These are phyloP conservation scores for Akabosia matsudoensis DNA, from an alignment of 1,140 invertebrate species.

Conservation along the genomic window DNA sequence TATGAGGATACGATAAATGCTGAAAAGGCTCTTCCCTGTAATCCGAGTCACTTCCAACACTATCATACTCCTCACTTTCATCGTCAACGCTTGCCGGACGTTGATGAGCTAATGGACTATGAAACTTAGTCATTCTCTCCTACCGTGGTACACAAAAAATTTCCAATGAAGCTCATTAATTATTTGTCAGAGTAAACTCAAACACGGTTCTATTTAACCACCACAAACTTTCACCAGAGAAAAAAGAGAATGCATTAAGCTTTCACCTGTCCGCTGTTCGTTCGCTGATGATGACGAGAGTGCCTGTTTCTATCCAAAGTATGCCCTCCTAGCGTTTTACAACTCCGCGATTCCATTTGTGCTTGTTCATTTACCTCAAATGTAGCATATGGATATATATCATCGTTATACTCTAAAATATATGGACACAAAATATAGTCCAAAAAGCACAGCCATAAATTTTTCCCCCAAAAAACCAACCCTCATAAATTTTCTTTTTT, in stretches of 20 bases:
- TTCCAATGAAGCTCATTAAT: too few species aligned
- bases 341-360: conserved; percentile 25
- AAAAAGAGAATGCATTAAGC: neutral
- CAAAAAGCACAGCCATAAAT: too few species aligned
- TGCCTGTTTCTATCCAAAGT: conserved; percentile 30
- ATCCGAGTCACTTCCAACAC: conserved; percentile 60
- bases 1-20: too few species aligned
- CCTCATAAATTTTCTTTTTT: too few species aligned
- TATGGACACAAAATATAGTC: too few species aligned
- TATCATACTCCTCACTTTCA: conserved; percentile 62
- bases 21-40: neutral
- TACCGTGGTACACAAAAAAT: too few species aligned
- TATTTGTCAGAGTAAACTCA: neutral
- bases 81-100: conserved; percentile 25
- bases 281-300: neutral
- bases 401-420: conserved; percentile 73
- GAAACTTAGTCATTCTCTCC: neutral
- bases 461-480: neutral
- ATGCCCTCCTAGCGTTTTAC: conserved; percentile 11
- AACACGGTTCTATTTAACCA: too few species aligned
- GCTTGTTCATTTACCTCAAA: conserved; percentile 62
- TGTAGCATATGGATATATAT: conserved; percentile 78
- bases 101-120: neutral
- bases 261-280: neutral
- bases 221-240: too few species aligned